Evolutionary conservation across 2,113 vertebrate genomes (phyloP), one percentile per base, ranked within the genome.

Genomic region (Pleuronectes platessa): DNA sequence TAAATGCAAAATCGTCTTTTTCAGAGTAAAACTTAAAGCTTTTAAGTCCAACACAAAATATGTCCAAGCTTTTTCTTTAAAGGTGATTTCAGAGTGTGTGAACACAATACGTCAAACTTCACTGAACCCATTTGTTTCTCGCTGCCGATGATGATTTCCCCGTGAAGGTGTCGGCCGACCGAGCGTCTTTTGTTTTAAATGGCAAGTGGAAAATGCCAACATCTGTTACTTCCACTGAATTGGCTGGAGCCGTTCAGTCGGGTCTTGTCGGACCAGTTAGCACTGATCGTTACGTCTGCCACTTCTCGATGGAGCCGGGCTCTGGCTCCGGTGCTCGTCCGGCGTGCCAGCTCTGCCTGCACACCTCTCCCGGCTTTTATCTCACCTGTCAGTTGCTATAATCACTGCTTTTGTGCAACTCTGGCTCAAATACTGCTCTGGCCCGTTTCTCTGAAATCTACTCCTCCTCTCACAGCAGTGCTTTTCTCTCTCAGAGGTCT

Each of bases 181-280:
- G 61, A 61, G 74, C 81, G 68, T 78, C 74, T 81, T 84, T 69
- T 78, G 70, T 88, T 88, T 87, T 82, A 79, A 86, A 88, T 84
- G 70, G 71, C 72, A 79, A 86, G 81, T 87, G 78, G 76, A 86
- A 89, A 91, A 92, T 76, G 83, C 59, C 82, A 78, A 80, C 87
- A 83, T 90, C 81, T 90, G 87, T 92, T 88, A 87, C 86, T 89
- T 86, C 82, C 81, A 70, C 81, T 83, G 89, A 89, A 92, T 88
- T 92, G 90, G 76, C 80, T 21, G 51, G 83, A 81, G 74, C 58
- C 59, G 65, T 74, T 86, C 68, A 40, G 74, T 72, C 27, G 58
- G 71, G 68, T 61, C 65, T 71, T 71, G 73, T 69, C 71, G 82
- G 21, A 49, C 74, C 40, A 63, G 62, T 87, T 74, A 58, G 74